phyloP scores from a whole-genome alignment of 2,113 vertebrate species.

The Larimichthys crocea region DNA sequence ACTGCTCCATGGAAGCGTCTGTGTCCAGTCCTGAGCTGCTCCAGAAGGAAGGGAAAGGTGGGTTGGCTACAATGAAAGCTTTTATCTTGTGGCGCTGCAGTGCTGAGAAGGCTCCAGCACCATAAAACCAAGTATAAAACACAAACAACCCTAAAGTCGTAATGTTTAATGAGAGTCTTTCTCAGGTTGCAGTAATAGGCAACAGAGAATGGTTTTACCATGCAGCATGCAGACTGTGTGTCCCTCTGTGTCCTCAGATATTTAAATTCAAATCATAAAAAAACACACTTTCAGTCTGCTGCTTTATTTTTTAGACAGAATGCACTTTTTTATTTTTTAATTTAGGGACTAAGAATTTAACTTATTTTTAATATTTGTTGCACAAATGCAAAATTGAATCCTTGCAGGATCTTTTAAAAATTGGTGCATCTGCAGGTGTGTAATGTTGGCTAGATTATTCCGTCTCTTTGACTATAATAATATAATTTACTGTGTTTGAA shows the following conservation, averaged over 20 bases:
- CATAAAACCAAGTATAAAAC: constrained; percentile 92
- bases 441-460: not conserved
- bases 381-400: not conserved
- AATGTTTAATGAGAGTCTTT: constrained; percentile 91
- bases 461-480: not conserved
- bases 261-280: constrained; percentile 13
- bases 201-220: constrained; percentile 74
- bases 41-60: constrained; percentile 98
- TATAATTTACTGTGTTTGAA: not conserved
- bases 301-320: not conserved
- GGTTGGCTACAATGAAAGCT: constrained; percentile 89
- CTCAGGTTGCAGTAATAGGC: constrained; percentile 85
- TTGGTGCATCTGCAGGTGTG: not conserved
- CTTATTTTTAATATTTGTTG: not conserved
- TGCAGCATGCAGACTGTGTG: constrained; percentile 61
- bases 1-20: constrained; percentile 89
- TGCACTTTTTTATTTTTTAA: not conserved
- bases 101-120: constrained; percentile 88
- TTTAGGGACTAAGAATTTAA: not conserved
- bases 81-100: constrained; percentile 87
- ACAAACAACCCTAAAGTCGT: constrained; percentile 91
- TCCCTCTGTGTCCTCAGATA: constrained; percentile 24
- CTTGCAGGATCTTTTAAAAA: not conserved
- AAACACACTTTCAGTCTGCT: not conserved
- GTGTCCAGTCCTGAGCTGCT: constrained; percentile 95